These are phyloP conservation scores for Keiferia lycopersicella DNA, from an alignment of 2,888 invertebrate genomes.

Conservation along the genomic window DNA sequence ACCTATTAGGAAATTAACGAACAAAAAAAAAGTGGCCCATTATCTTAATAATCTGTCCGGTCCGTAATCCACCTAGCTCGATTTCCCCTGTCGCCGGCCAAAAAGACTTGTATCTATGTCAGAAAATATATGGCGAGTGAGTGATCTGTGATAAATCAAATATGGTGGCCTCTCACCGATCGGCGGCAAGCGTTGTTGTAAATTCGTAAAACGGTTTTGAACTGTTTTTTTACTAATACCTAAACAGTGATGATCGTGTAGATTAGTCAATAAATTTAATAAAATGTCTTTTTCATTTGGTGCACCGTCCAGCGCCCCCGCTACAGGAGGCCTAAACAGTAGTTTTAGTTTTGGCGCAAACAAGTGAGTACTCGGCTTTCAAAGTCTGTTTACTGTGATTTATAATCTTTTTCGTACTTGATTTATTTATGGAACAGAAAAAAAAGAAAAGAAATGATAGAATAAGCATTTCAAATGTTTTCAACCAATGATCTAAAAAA, in stretches of 20 bases:
- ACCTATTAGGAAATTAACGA: too few species aligned
- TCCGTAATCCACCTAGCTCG: too few species aligned
- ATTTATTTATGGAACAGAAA: too few species aligned
- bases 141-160: not conserved
- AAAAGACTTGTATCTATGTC: not conserved
- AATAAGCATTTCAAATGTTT: too few species aligned
- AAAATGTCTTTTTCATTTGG: conserved; percentile 75
- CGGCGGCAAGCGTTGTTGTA: not conserved
- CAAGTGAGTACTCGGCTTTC: conserved; percentile 56
- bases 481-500: not conserved
- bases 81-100: not conserved
- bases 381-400: not conserved
- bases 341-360: conserved; percentile 75
- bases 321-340: conserved; percentile 59
- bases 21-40: too few species aligned
- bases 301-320: conserved; percentile 74
- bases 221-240: not conserved
- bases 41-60: too few species aligned
- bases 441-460: too few species aligned
- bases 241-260: conserved; percentile 2
- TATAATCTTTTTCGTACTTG: not conserved
- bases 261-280: not conserved
- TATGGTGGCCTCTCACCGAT: not conserved
- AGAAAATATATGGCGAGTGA: not conserved
- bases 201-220: not conserved